Conservation (phyloP, 2,888 invertebrate genomes). For the Rhagonycha fulva region DNA sequence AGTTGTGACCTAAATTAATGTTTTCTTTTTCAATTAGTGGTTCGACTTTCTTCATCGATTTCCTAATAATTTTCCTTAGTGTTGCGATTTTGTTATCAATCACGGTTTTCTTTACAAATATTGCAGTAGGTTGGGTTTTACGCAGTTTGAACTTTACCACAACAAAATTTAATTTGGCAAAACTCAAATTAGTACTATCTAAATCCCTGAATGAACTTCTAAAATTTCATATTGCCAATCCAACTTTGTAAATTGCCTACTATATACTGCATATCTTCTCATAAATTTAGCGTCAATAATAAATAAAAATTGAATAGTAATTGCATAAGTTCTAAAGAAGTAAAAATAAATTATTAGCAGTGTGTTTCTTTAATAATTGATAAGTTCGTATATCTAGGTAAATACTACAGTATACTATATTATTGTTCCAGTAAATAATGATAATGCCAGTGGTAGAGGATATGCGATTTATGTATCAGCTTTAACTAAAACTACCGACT, state of each 20-base stretch:
- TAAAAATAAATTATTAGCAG: not conserved
- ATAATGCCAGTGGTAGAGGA: not conserved
- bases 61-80: not conserved
- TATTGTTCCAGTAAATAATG: not conserved
- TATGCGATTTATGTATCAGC: slow-evolving; percentile 4
- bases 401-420: not conserved
- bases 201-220: not conserved
- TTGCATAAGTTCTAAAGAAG: no score
- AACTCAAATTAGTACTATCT: not conserved
- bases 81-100: not conserved
- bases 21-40: no score
- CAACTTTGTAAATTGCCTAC: not conserved
- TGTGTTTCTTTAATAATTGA: not conserved
- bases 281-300: not conserved
- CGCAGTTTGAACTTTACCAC: not conserved
- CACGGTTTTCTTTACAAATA: not conserved
- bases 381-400: not conserved
- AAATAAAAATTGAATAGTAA: not conserved
- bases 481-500: slow-evolving; percentile 9
- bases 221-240: not conserved
- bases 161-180: not conserved
- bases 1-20: no score
- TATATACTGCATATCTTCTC: not conserved
- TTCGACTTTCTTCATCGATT: no score
- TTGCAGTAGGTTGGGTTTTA: not conserved